Evolutionary conservation across 1,140 invertebrate genomes (phyloP).

Genomic region (Thaumetopoea pityocampa): DNA sequence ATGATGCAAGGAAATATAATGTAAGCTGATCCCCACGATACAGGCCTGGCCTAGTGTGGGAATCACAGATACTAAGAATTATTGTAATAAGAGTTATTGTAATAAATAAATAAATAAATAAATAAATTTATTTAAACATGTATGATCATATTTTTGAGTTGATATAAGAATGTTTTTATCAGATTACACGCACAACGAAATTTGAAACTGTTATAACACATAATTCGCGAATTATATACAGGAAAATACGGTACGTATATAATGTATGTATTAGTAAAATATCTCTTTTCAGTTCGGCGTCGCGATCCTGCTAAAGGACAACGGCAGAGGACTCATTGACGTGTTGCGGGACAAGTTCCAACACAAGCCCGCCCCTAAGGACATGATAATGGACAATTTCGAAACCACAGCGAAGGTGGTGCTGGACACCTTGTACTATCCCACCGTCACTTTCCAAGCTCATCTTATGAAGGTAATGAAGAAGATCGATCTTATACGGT

Average conservation of each 20-base stretch:
- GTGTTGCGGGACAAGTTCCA: conserved; percentile 47
- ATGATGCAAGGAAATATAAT: too few relatives aligned
- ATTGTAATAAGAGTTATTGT: too few relatives aligned
- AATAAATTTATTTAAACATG: too few relatives aligned
- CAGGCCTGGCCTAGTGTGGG: too few relatives aligned
- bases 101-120: too few relatives aligned
- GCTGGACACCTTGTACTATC: conserved; percentile 79
- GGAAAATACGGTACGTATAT: background rate
- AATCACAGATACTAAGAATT: too few relatives aligned
- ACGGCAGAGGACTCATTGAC: conserved; percentile 67
- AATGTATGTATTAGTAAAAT: background rate
- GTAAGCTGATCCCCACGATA: too few relatives aligned
- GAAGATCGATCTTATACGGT: background rate
- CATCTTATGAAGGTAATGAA: conserved; percentile 65
- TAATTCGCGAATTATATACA: conserved; percentile 2
- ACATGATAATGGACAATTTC: conserved; percentile 64
- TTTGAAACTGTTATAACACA: background rate
- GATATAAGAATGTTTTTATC: too few relatives aligned
- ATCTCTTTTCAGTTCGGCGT: conserved; percentile 73
- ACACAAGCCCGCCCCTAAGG: conserved; percentile 24
- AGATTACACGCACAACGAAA: too few relatives aligned
- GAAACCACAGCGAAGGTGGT: conserved; percentile 53
- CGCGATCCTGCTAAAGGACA: conserved; percentile 72
- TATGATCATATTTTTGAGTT: too few relatives aligned
- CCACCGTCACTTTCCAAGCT: conserved; percentile 75